Conservation (phyloP, 2,113 vertebrate genomes). For the Phyllopteryx taeniolatus region DNA sequence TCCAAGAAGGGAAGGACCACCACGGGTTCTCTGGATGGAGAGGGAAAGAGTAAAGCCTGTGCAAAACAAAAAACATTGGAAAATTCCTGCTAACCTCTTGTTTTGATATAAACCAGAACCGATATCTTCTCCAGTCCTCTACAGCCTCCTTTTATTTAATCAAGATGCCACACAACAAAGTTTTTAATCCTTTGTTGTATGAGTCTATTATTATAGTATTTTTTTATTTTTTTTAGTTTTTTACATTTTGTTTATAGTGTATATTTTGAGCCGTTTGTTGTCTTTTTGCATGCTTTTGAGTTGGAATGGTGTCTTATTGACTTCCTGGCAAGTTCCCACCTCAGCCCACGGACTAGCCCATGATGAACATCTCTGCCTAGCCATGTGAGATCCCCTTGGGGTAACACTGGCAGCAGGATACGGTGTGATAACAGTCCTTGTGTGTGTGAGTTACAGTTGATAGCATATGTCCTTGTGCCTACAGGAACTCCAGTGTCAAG, state of each 20-base stretch:
- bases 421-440: not conserved
- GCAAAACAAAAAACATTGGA: slow-evolving; percentile 2
- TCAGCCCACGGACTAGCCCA: not conserved
- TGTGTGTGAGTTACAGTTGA: not conserved
- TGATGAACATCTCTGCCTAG: slow-evolving; percentile 12
- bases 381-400: slow-evolving; percentile 2
- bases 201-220: not conserved
- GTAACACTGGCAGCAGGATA: slow-evolving; percentile 8
- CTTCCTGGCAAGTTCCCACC: slow-evolving; percentile 4
- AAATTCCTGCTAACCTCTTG: not conserved
- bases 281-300: slow-evolving; percentile 12
- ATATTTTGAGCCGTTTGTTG: slow-evolving; percentile 1
- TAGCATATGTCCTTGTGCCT: not conserved
- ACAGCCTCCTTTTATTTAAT: not conserved
- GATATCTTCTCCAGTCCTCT: not conserved
- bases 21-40: slow-evolving; percentile 4
- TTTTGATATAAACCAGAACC: not conserved
- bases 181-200: not conserved
- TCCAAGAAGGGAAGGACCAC: slow-evolving; percentile 3
- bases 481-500: not conserved
- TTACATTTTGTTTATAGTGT: not conserved
- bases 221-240: not conserved
- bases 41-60: slow-evolving; percentile 5
- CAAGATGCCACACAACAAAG: not conserved
- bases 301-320: slow-evolving; percentile 8